Base-by-base conservation (phyloP, 2,888 invertebrate species). In the Agrotis clavis region DNA sequence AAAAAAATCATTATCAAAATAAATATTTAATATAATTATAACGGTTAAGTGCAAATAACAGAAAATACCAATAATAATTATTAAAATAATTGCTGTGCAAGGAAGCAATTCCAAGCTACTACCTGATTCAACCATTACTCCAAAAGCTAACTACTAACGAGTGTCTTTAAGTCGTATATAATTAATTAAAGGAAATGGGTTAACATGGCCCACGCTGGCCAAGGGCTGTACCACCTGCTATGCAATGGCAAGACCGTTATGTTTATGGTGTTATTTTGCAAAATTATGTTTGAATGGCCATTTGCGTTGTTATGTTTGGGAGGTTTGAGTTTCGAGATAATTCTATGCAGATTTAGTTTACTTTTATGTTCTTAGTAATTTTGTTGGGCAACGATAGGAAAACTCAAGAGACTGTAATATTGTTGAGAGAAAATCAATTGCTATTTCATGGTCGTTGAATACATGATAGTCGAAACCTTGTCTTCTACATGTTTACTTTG, bases 151-250 rank as follows among this genome's bases (percentile, higher is more conserved):
- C 79, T 60, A 66, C 53, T 53, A 53, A 71, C 65, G 35, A 51
- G 53, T 67, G 61, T 77, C 69, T 69, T 81, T 47, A 71, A 82
- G 63, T 82, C 63, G 59, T 80, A 64, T 41, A 69, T 62, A 78
- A 82, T 82, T 82, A 79, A 79, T 78, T 78, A 72, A 63, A 21
- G 68, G 68, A 78, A 67, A 79, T 82, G 61, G 79, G 73, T 50
- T 78, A 82, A 68, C 83, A 82, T 69, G 79, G 68, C 50, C 65
- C 68, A 54, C 53, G 48, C 30, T 64, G 51, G 57, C 53, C 35
- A 60, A 61, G 65, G 78, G 66, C 63, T 57, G 54, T 67, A 54
- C 78, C 79, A 79, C 78, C 79, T 82, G 78, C 78, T 48, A 25
- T 56, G 64, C 64, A 62, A 51, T 64, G 60, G 67, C 5, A 6